Base-by-base conservation (phyloP, 2,113 vertebrate genomes). In the Guaruba guarouba region DNA sequence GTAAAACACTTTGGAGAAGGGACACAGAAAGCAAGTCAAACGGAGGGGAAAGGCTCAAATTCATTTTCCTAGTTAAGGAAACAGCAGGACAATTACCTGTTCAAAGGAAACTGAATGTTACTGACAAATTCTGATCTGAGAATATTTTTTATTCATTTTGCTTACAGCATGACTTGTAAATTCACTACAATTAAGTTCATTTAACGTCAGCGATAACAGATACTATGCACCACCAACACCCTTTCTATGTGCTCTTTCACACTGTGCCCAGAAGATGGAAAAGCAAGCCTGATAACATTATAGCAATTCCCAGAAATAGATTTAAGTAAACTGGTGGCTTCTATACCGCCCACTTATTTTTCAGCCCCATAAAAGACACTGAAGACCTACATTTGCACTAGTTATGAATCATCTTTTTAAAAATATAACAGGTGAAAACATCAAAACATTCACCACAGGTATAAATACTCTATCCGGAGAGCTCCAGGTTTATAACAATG, bases 381-480 rank as follows among this genome's bases (percentile, higher is more conserved):
- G 83, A 54, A 79, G 87, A 88, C 68, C 28, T 43, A 29, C 19
- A 28, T 64, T 90, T 91, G 48, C 35, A 31, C 27, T 63, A 54
- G 20, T 84, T 93, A 61, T 61, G 62, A 96, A 94, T 92, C 9
- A 22, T 69, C 6, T 90, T 85, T 89, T 92, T 39, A 86, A 90
- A 89, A 85, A 88, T 24, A 55, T 66, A 93, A 43, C 41, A 77
- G 9, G 11, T 85, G 61, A 93, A 83, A 93, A 41, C 57, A 90
- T 79, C 20, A 29, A 86, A 94, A 86, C 63, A 75, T 25, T 86
- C 41, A 79, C 73, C 46, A 73, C 55, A 48, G 55, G 92, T 95
- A 70, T 87, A 94, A 96, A 88, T 95, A 67, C 43, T 70, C 92
- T 94, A 8, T 70, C 82, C 73, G 61, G 66, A 95, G 82, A 74